Evolutionary conservation across 2,113 vertebrate genomes (phyloP), one percentile per base, ranked within the genome.

Genomic region (Lampris incognitus): DNA sequence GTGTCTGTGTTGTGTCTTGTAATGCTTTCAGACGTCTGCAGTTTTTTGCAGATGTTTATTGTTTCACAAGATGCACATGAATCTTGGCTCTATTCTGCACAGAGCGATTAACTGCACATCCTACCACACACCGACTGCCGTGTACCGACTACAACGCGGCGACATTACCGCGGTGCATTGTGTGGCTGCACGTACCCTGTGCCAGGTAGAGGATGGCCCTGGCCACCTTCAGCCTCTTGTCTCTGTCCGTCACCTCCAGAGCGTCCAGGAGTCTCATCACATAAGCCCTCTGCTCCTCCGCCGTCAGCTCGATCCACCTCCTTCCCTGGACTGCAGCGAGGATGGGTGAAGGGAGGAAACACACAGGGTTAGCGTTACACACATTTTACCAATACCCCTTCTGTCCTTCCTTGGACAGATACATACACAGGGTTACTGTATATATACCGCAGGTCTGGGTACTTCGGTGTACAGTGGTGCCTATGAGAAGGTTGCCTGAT

Each of bases 141-240:
- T 11, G 11, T 9, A 10, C 51, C 11, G 51, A 46, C 51, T 52
- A 9, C 51, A 24, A 24, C 24, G 24, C 24, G 9, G 1, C 51
- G 4, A 9, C 51, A 9, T 10, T 52, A 10, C 51, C 11, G 51
- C 11, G 9, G 51, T 10, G 11, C 51, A 52, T 3, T n/a, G 41
- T 60, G 46, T 67, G 63, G 24, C 7, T 6, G 10, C 1, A 5
- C 75, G 0, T 83, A 99, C 98, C 98, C 92, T 99, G 97, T 4
- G 97, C 97, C 90, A 99, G 89, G 82, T 99, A 99, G 44, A 99
- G 96, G 84, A 99, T 95, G 77, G 97, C 96, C 52, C 97, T 89
- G 8, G 98, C 95, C 4, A 96, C 96, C 73, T 92, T 93, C 51
- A 99, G 95, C 76, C 98, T 92, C 92, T 88, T 95, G 72, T 99